These are phyloP conservation scores for Radopholus similis DNA, from an alignment of 1,140 invertebrate species.

Conservation along the genomic window DNA sequence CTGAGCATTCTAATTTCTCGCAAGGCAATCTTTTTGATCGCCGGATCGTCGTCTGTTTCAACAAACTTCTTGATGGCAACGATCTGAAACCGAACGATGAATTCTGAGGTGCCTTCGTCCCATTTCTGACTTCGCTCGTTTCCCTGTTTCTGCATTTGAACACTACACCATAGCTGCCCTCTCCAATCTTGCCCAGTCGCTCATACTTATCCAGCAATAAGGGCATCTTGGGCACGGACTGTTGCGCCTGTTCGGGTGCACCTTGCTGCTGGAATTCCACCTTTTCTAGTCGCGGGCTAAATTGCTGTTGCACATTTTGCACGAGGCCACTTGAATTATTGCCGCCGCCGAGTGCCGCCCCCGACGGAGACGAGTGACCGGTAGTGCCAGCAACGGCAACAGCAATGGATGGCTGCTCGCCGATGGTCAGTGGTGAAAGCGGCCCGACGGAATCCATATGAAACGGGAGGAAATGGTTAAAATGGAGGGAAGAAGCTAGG, in stretches of 20 bases:
- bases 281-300: not conserved
- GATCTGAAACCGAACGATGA: conserved; percentile 68
- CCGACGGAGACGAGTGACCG: not conserved
- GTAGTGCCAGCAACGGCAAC: not conserved
- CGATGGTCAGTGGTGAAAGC: not conserved
- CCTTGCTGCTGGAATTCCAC: not conserved
- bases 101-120: conserved; percentile 83
- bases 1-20: conserved; percentile 94
- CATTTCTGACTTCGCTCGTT: conserved; percentile 70
- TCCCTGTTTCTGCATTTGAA: conserved; percentile 96
- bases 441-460: not conserved
- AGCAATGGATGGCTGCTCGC: not conserved
- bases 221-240: conserved; percentile 1
- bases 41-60: conserved; percentile 95
- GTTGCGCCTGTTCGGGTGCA: not conserved
- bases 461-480: not conserved
- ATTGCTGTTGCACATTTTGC: not conserved
- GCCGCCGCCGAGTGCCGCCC: not conserved
- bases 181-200: conserved; percentile 88
- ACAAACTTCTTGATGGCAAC: conserved; percentile 99
- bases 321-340: not conserved
- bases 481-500: not conserved
- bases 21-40: conserved; percentile 94
- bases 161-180: conserved; percentile 95
- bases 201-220: conserved; percentile 86